Base-by-base conservation (phyloP, 1,140 invertebrate species). In the Musca vetustissima region DNA sequence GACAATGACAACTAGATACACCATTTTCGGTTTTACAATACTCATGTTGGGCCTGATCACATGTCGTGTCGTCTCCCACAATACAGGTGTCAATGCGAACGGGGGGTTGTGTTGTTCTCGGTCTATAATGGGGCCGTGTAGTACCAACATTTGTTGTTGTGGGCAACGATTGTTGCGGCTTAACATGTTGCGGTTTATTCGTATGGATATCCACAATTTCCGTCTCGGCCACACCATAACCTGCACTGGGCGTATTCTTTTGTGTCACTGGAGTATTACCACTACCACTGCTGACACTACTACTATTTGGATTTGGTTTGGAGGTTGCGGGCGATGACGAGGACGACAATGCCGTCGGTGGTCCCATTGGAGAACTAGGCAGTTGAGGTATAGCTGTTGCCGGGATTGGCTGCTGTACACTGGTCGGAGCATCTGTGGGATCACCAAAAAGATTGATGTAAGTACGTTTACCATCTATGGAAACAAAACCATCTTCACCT, bases 41-140 rank as follows among this genome's bases (percentile, higher is more conserved):
- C 77, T 97, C 95, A 76, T 95, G 92, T 79, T 95, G 91, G 22
- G 91, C 90, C 55, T 88, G 86, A 75, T 96, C 93, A 74, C 95
- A 97, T 0, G 95, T 96, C n/a, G 91, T 90, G 73, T 95, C 92
- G 73, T 97, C 94, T 2, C 94, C 95, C 1, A 96, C 94, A 24
- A 96, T 96, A 75, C 95, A 97, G 11, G 95, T 97, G 80, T 97
- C 95, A 67, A 97, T 97, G 73, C 94, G 79, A 0, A 91, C 89
- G 0, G 89, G 87, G 19, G 89, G 88, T 70, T 88, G 88, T 0
- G 85, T 86, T 2, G 89, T 88, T 72, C 87, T 83, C 72, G 85
- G 83, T 1, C 85, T 83, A 73, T 85, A 88, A 15, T 83, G 79
- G 1, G 87, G 87, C 66, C 87, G 74, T 77, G 78, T 77, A 55